Evolutionary conservation across 2,113 vertebrate species (phyloP), one percentile per base, ranked within the genome.

Genomic region (Carassius auratus): DNA sequence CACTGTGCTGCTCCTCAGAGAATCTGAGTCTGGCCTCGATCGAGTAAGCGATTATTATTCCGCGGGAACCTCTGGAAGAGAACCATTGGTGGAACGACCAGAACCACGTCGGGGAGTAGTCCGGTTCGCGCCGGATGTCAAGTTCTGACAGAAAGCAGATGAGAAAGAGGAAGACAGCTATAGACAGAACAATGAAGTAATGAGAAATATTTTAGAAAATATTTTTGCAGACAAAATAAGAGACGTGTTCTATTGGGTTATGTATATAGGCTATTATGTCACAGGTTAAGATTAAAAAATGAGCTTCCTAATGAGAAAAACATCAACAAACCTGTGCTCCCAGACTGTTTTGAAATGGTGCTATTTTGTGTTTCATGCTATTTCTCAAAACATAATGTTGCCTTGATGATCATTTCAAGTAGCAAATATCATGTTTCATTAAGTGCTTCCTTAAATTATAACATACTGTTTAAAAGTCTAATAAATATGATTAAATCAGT

Each of bases 51-150:
- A 94, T 96, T 94, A 93, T 94, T 90, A 93, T 94, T 90, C 94
- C 94, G 92, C 91, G 90, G 92, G 94, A 93, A 93, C 94, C 90
- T 73, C 91, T 92, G 95, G 94, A 94, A 93, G 92, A 94, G 94
- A 95, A 23, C 90, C 92, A 88, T 90, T 85, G 82, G 89, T 92
- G 92, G 94, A 93, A 3, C 81, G 92, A 89, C 17, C 88, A 81
- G 91, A 93, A 78, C 90, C 93, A 61, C 89, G 92, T 90, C 62
- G 88, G 19, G 89, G 89, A 57, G 92, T 92, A 88, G 94, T 96
- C 69, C 94, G 92, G 84, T 96, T 95, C 77, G 93, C 93, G 74
- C 90, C 94, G 77, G 93, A 95, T 36, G 90, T 89, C 71, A 94
- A 93, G 88, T 90, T 88, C 59, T 81, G 75, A 83, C 38, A 13